Evolutionary conservation across 2,888 invertebrate species (phyloP).

Genomic region (Plebejus argus): DNA sequence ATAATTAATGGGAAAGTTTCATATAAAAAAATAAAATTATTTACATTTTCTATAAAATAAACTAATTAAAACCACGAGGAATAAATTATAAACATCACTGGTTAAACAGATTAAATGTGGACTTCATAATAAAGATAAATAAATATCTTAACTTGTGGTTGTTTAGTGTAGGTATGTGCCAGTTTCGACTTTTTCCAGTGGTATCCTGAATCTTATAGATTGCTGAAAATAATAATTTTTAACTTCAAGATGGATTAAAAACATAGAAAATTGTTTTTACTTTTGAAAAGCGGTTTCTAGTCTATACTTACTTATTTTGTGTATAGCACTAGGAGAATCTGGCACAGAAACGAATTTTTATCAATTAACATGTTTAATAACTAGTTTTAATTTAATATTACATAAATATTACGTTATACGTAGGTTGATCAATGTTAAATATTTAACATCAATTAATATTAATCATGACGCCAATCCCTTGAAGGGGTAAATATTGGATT

Average conservation of each 20-base stretch:
- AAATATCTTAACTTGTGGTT: no score
- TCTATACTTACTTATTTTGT: not conserved
- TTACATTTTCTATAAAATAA: no score
- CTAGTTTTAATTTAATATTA: not conserved
- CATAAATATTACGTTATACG: not conserved
- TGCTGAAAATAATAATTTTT: no score
- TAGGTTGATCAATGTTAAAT: not conserved
- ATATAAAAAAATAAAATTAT: no score
- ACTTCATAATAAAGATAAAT: no score
- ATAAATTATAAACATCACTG: no score
- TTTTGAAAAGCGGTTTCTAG: not conserved
- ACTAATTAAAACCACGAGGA: no score
- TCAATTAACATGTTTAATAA: not conserved
- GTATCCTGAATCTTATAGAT: no score
- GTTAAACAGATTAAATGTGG: no score
- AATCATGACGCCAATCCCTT: not conserved
- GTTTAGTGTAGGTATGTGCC: no score
- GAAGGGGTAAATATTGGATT: not conserved
- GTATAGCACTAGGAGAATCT: not conserved
- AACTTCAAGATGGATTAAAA: no score
- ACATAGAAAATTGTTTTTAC: not conserved
- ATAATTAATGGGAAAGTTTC: not conserved
- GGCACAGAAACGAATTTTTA: not conserved
- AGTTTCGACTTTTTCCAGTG: no score
- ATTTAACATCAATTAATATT: not conserved